Conservation (phyloP, 2,797 vertebrate species). For the Lepidocolaptes lacrymiger region DNA sequence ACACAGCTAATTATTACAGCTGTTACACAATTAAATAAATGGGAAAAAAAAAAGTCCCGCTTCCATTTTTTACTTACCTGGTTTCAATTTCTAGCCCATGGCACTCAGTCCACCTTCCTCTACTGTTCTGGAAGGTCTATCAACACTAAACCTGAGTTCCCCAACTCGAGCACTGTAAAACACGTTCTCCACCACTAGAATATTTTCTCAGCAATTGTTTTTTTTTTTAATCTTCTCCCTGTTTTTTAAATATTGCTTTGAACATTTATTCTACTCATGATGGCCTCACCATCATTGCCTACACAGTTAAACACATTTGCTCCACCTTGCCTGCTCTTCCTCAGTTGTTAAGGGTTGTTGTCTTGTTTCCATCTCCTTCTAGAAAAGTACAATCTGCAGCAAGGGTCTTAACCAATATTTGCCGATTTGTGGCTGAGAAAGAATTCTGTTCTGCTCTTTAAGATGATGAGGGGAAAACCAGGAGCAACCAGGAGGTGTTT, state of each 20-base stretch:
- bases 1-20: neutral
- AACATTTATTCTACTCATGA: neutral
- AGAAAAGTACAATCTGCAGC: neutral
- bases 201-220: neutral
- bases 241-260: neutral
- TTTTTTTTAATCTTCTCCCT: neutral
- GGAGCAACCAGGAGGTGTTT: neutral
- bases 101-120: neutral
- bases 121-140: neutral
- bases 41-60: neutral
- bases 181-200: neutral
- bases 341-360: neutral
- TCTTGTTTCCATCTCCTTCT: neutral
- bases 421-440: neutral
- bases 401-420: neutral
- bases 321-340: neutral
- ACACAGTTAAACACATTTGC: neutral
- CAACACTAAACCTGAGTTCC: neutral
- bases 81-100: neutral
- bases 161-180: neutral
- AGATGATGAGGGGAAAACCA: neutral
- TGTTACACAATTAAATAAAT: neutral
- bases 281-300: rapidly evolving
- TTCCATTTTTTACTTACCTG: neutral
- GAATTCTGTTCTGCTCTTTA: neutral